Evolutionary conservation across 2,797 vertebrate species (phyloP).

Genomic region (Coranthus polyacanthus): DNA sequence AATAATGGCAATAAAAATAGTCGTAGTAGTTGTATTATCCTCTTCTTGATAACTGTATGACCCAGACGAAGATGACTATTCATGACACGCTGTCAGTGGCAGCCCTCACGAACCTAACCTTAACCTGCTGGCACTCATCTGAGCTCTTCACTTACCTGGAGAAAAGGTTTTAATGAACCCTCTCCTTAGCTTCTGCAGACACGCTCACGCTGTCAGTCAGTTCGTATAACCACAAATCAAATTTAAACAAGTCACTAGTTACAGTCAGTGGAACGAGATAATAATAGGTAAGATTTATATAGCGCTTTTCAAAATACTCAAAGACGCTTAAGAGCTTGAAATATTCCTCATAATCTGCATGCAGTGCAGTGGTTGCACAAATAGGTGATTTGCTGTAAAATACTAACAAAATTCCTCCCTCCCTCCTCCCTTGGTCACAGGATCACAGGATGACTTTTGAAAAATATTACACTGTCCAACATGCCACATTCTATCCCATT

Average conservation of each 20-base stretch:
- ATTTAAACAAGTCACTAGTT: conserved; percentile 13
- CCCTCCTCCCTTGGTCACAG: too few species aligned
- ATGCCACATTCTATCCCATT: too few species aligned
- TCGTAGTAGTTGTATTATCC: neutral
- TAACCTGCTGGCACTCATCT: conserved; percentile 27
- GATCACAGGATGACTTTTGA: too few species aligned
- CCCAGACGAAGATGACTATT: conserved; percentile 8
- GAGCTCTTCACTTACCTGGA: neutral
- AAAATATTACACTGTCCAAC: too few species aligned
- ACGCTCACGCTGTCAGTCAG: conserved; percentile 4
- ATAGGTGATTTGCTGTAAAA: too few species aligned
- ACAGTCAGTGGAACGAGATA: neutral
- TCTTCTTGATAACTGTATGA: neutral
- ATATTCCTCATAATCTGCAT: neutral
- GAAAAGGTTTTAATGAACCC: conserved; percentile 16
- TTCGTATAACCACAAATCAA: conserved; percentile 10
- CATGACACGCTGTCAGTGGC: conserved; percentile 14
- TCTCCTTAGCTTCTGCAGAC: conserved; percentile 11
- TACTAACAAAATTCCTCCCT: too few species aligned
- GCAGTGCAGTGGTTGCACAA: too few species aligned
- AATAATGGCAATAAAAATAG: neutral
- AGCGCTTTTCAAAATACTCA: too few species aligned
- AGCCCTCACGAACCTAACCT: neutral
- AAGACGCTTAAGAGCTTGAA: too few species aligned
- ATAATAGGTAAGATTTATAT: too few species aligned